Evolutionary conservation across 2,113 vertebrate species (phyloP), one percentile per base, ranked within the genome.

Genomic region (Otolemur garnettii): DNA sequence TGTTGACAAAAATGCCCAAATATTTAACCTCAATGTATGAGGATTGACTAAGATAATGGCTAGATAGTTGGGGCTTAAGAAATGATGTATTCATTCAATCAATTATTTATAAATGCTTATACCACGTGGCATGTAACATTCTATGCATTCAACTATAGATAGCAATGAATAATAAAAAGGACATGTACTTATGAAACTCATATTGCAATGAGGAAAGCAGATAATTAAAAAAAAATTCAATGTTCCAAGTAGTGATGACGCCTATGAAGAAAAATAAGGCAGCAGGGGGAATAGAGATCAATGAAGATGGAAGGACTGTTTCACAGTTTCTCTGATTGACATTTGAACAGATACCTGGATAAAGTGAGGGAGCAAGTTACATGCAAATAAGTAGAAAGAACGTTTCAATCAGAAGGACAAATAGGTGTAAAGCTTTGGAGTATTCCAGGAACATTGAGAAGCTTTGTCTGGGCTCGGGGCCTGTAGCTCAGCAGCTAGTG

Each of bases 261-360:
- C 1, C 66, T 85, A 22, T 68, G 57, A 89, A 91, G 42, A 82
- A 77, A 72, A 59, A 71, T 10, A 53, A 85, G 19, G 33, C 7
- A 33, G 11, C 10, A 2, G 33, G 59, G 19, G 55, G 33, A 80
- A 87, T 45, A 50, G 33, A 87, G 22, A 92, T 3, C 42, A 33
- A 53, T 68, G 59, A 55, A 87, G 66, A 59, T 60, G 10, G 62
- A 64, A 50, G 57, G 19, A 85, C 18, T 72, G 33, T 66, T 77
- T 81, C 50, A 95, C 50, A 42, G 19, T 81, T 94, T 92, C n/a
- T 91, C 69, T 78, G 55, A 64, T 72, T 84, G 50, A 72, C 26
- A 69, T 74, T 66, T 85, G 38, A 91, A 53, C 24, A 86, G 78
- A 89, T 5, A 22, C 18, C 42, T 84, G 6, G 55, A 38, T 91